Evolutionary conservation across 2,797 vertebrate genomes (phyloP), one percentile per base, ranked within the genome.

Genomic region (Hafferia zeledoni): DNA sequence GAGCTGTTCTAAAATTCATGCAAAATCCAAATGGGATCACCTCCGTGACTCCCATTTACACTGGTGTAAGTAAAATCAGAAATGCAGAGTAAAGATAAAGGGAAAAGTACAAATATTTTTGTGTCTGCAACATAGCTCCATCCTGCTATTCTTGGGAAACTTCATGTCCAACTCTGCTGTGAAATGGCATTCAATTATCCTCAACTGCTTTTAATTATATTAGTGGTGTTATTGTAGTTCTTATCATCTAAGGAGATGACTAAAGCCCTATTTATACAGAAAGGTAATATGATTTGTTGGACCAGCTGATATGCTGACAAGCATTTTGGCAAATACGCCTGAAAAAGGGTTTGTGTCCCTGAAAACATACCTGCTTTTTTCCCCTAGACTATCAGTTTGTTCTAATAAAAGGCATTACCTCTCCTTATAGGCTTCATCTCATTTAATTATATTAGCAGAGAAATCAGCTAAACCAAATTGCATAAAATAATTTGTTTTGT

Each of bases 161-260:
- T 72, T 86, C 68, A 39, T 28, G 41, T 81, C 65, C 89, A 86
- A 6, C 6, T 80, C 67, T n/a, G 76, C 69, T 70, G 30, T 50
- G 70, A 88, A 96, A 91, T 6, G 18, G 31, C 33, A 94, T 79
- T 95, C 70, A 64, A 33, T 91, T 77, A 93, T 69, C 37, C 59
- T 74, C 89, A 80, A 60, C 83, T 94, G 91, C 77, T 93, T 93
- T 96, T 94, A 95, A 95, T 96, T 94, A 93, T 31, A 91, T 84
- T 72, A 56, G 77, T n/a, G 17, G 31, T 90, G 80, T 84, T 96
- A 67, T 93, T 96, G 93, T 95, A 88, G 88, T 83, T 86, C 85
- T 94, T 96, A 93, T 88, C 33, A 22, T 93, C 85, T 86, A 20
- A 94, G 88, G 83, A 67, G 88, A 94, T 60, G 83, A 86, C 61